phyloP scores from a whole-genome alignment of 2,888 invertebrate genomes.

The Aleiodes leptofemur region DNA sequence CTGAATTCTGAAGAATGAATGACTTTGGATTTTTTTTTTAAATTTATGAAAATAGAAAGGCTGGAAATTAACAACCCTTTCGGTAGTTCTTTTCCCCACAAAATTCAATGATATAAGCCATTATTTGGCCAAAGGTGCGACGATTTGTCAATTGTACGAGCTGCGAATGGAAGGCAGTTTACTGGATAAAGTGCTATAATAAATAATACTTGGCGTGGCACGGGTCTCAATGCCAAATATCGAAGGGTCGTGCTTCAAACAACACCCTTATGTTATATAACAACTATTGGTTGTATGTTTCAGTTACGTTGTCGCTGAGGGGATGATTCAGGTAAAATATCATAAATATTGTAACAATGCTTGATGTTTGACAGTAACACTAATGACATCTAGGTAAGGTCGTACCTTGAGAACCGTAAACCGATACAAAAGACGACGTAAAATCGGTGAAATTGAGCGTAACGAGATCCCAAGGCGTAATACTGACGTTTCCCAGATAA shows the following conservation, averaged over 20 bases:
- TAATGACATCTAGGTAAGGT: constrained; percentile 66
- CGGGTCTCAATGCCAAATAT: constrained; percentile 37
- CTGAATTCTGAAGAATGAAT: constrained; percentile 24
- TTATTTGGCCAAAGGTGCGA: constrained; percentile 34
- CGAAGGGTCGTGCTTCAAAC: constrained; percentile 26
- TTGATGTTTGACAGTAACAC: constrained; percentile 68
- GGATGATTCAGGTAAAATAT: constrained; percentile 60
- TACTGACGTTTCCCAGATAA: constrained; percentile 41
- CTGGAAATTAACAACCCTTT: constrained; percentile 29
- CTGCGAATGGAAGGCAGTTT: constrained; percentile 35
- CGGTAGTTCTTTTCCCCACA: not conserved
- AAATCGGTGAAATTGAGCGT: constrained; percentile 74
- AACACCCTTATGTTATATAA: constrained; percentile 22
- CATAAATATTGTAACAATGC: constrained; percentile 66
- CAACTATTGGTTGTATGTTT: constrained; percentile 14
- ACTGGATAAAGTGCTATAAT: constrained; percentile 28
- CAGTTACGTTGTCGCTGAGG: constrained; percentile 8
- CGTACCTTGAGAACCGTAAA: constrained; percentile 65
- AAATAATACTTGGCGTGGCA: constrained; percentile 32
- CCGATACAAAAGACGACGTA: constrained; percentile 67
- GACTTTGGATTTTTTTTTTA: not conserved
- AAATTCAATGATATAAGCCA: constrained; percentile 13
- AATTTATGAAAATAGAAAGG: constrained; percentile 15
- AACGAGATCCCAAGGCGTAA: constrained; percentile 58
- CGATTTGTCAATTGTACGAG: constrained; percentile 43